Base-by-base conservation (phyloP, 2,888 invertebrate genomes). In the Dasypolia templi region DNA sequence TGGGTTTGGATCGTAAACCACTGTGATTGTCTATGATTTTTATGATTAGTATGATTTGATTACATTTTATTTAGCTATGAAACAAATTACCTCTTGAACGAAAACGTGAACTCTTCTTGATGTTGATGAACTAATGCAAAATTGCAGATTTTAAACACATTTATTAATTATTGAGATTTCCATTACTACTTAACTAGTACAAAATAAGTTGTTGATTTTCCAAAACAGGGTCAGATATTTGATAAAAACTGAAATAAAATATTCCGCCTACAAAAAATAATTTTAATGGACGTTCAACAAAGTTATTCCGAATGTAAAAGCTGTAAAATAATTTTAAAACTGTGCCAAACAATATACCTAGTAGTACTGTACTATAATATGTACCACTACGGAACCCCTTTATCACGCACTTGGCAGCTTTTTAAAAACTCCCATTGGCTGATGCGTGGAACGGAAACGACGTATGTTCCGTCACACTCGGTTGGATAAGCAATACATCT, bases 391-490 rank as follows among this genome's bases (percentile, higher is more conserved):
- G 53, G 86, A 77, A 73, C 75, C 67, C 56, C 29, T 51, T 53
- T 29, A 61, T 29, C 14, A 70, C 59, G 56, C 61, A 65, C 44
- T 70, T 69, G 22, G 32, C 22, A 66, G 58, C 29, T 75, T 72
- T 72, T 73, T 70, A 55, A 53, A n/a, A 51, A 29, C 4, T n/a
- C 17, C 42, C 29, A 32, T 61, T 55, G 61, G 59, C 32, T 19
- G 14, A 49, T 73, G 72, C 68, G 74, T 74, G 44, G 58, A 75
- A 63, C 64, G 79, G 84, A 85, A 74, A 75, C 56, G 32, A 66
- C 29, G 72, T 79, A 75, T 81, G 14, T 19, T 75, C 72, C 66
- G 81, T 82, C 71, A 75, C 81, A 85, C 73, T 32, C 81, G 67
- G 83, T 77, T 86, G 82, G 72, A 77, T 64, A 66, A 59, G 49